Conservation (phyloP, 1,140 invertebrate species). For the Babylonia areolata region DNA sequence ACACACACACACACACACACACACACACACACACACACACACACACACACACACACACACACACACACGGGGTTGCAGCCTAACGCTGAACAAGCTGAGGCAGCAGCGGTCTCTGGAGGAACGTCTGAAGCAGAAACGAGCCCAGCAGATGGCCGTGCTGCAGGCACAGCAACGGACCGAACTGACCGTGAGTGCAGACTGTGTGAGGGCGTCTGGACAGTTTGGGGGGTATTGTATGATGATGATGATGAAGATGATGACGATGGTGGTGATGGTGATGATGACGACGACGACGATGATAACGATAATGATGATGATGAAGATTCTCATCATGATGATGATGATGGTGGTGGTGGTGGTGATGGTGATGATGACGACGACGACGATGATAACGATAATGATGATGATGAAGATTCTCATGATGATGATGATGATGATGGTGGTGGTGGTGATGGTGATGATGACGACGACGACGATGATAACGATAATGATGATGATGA, state of each 20-base stretch:
- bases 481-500: background rate
- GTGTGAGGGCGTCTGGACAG: background rate
- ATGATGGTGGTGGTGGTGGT: background rate
- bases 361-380: background rate
- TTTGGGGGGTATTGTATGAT: no score
- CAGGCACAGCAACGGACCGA: conserved; percentile 67
- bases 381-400: background rate
- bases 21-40: no score
- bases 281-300: conserved; percentile 6
- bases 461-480: conserved; percentile 6
- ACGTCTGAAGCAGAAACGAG: conserved; percentile 63
- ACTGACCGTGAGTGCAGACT: conserved; percentile 51
- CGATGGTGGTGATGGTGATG: no score
- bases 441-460: background rate
- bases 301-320: background rate
- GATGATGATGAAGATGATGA: no score
- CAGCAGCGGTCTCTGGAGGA: conserved; percentile 73
- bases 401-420: background rate
- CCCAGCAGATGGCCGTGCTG: conserved; percentile 66
- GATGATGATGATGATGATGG: background rate
- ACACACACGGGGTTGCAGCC: conserved; percentile 59
- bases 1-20: no score
- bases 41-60: no score
- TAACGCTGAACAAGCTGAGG: conserved; percentile 72
- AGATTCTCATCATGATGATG: background rate